Base-by-base conservation (phyloP, 2,888 invertebrate species). In the Kuschelorhynchus macadamiae region DNA sequence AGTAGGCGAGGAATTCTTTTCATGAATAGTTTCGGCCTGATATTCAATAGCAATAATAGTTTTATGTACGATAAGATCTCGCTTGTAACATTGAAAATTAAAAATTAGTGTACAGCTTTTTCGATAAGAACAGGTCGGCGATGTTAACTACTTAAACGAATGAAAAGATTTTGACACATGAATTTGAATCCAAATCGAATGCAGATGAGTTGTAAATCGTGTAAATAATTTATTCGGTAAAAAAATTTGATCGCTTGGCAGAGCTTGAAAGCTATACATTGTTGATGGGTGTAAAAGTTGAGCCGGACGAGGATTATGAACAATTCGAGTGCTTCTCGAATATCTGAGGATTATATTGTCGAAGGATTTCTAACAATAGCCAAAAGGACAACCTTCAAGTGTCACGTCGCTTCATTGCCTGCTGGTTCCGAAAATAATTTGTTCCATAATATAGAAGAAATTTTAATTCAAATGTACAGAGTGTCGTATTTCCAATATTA, bases 161-260 rank as follows among this genome's bases (percentile, higher is more conserved):
- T 66, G 59, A 66, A 59, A 59, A 66, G 65, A 66, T 66, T 66
- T 66, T 66, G 65, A 66, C 65, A 52, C 52, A 47, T 52, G 59
- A 50, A 66, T 66, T 50, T 66, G 65, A 66, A 57, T 47, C 20
- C 57, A 14, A 57, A 57, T 65, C 20, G 32, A 44, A 57, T 21
- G 55, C 36, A 44, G 52, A 61, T 49, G n/a, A n/a, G 49, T 30
- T 60, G 12, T 53, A 41, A 41, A 41, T 16, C 8, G 52, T 41
- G 21, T 53, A 41, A 41, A 53, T 53, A 53, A 53, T 53, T 41
- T 53, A 41, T 53, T 14, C 25, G 3, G 5, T 11, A 39, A 25
- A 41, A 39, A 53, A 50, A 53, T 2, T 36, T 9, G n/a, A 36
- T 36, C 36, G 36, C 7, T 7, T 11, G 36, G 11, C 7, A 36